These are phyloP conservation scores for Tragelaphus buxtoni DNA, from an alignment of 2,113 vertebrate genomes.

Conservation along the genomic window DNA sequence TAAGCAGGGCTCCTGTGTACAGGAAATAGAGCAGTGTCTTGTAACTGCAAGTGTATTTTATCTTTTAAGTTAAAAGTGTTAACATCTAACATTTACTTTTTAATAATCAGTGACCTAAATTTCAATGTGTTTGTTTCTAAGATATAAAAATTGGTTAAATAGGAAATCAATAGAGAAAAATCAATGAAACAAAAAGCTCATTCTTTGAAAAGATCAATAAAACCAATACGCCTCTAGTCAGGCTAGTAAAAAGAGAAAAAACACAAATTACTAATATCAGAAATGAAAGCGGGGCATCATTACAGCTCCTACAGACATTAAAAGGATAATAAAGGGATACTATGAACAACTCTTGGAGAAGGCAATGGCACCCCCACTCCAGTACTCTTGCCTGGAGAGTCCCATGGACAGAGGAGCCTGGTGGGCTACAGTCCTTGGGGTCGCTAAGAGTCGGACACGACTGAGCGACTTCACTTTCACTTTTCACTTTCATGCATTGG, in stretches of 20 bases:
- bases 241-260: not conserved
- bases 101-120: not conserved
- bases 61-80: conserved; percentile 21
- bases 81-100: conserved; percentile 15
- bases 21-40: not conserved
- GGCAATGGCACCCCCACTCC: too few species aligned
- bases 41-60: conserved; percentile 12
- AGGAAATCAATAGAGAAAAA: not conserved
- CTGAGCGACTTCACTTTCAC: too few species aligned
- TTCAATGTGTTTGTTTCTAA: not conserved
- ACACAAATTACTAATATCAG: not conserved
- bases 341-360: not conserved
- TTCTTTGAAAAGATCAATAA: not conserved
- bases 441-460: too few species aligned
- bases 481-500: too few species aligned
- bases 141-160: not conserved
- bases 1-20: not conserved
- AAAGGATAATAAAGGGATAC: not conserved
- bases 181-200: not conserved
- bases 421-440: too few species aligned
- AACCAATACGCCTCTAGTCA: not conserved
- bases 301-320: not conserved
- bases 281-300: not conserved
- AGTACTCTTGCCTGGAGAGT: too few species aligned
- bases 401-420: too few species aligned